phyloP scores from a whole-genome alignment of 1,140 invertebrate genomes.

The Nephotettix cincticeps region DNA sequence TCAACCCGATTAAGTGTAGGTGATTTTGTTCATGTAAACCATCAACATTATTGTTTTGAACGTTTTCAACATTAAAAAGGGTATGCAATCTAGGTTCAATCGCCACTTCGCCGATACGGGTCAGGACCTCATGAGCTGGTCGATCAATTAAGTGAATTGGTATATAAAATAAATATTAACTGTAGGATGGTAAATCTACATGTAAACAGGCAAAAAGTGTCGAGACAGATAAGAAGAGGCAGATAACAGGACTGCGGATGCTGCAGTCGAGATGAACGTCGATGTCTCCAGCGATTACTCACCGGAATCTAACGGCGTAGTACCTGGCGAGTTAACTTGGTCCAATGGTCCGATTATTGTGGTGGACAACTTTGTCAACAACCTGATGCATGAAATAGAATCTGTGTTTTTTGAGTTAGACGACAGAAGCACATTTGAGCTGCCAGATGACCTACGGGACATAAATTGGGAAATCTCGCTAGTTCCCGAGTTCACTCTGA shows the following conservation, averaged over 20 bases:
- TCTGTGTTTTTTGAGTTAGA: background rate
- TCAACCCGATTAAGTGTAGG: background rate
- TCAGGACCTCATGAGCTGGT: constrained; percentile 2
- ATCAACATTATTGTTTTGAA: too few species aligned
- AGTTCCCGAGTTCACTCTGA: too few species aligned
- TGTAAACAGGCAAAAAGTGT: background rate
- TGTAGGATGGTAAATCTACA: background rate
- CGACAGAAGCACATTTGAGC: background rate
- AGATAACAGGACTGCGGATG: background rate
- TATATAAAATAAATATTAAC: too few species aligned
- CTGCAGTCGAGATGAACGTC: background rate
- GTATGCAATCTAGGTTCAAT: background rate
- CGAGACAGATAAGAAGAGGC: background rate
- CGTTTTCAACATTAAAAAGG: background rate
- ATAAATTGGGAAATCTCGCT: background rate
- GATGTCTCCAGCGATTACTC: background rate
- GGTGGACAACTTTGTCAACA: background rate
- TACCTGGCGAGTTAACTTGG: background rate
- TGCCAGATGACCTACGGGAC: background rate
- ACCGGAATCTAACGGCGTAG: background rate
- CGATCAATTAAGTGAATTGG: background rate
- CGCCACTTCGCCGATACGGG: too few species aligned
- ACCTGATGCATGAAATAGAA: background rate
- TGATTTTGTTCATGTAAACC: background rate
- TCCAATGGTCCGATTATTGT: background rate